Evolutionary conservation across 2,113 vertebrate genomes (phyloP).

Genomic region (Budorcas taxicolor): DNA sequence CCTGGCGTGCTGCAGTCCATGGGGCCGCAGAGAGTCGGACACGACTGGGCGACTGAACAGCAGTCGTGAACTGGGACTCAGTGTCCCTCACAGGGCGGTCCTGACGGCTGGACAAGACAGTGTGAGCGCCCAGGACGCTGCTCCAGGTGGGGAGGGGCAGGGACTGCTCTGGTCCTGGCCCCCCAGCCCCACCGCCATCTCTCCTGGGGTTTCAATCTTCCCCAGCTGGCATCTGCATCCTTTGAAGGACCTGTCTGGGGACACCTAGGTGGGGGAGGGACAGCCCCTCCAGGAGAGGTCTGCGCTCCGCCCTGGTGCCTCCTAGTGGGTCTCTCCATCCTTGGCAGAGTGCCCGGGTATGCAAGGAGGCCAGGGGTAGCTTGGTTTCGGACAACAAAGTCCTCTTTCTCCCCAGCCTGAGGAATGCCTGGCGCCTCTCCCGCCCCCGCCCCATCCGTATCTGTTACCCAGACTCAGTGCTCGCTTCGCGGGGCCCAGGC

Average conservation of each 20-base stretch:
- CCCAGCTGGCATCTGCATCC: not conserved
- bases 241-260: not conserved
- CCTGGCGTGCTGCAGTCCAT: not conserved
- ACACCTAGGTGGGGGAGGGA: fast-evolving
- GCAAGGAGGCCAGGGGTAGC: slow-evolving; percentile 18
- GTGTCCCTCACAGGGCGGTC: not conserved
- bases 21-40: not conserved
- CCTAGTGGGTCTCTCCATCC: not conserved
- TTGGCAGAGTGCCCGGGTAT: slow-evolving; percentile 41
- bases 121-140: fast-evolving
- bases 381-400: slow-evolving; percentile 50
- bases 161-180: fast-evolving
- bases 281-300: not conserved
- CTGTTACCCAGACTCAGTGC: not conserved
- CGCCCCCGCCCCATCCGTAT: not conserved
- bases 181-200: not conserved
- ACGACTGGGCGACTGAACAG: fast-evolving
- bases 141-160: not conserved
- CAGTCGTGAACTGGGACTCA: not conserved
- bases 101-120: fast-evolving
- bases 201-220: not conserved
- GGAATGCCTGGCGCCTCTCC: slow-evolving; percentile 28
- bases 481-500: not conserved
- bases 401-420: slow-evolving; percentile 41
- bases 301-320: fast-evolving